These are phyloP conservation scores for Ptiloglossa arizonensis DNA, from an alignment of 1,140 invertebrate species.

Conservation along the genomic window DNA sequence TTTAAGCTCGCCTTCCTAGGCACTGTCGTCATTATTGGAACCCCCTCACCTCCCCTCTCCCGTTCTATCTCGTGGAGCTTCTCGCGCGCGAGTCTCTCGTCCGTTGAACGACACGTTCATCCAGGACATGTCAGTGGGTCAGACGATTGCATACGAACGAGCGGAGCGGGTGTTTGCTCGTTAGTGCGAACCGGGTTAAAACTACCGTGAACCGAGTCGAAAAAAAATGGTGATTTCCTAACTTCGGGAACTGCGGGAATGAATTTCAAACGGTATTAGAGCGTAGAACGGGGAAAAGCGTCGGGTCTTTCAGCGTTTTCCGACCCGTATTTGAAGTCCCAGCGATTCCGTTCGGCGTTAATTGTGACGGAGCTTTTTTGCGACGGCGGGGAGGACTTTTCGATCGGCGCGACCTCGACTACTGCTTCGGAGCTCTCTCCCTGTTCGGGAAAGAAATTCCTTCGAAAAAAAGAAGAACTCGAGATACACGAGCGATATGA, in stretches of 20 bases:
- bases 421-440: too few relatives aligned
- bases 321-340: conserved; percentile 34
- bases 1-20: conserved; percentile 66
- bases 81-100: conserved; percentile 48
- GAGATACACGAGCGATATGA: too few relatives aligned
- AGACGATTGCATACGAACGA: conserved; percentile 76
- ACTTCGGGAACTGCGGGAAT: conserved; percentile 30
- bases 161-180: conserved; percentile 70
- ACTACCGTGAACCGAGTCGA: conserved; percentile 54
- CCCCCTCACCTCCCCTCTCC: conserved; percentile 7
- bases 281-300: conserved; percentile 16
- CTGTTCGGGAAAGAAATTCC: background rate
- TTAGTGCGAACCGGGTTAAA: conserved; percentile 66
- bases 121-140: conserved; percentile 71
- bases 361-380: conserved; percentile 44
- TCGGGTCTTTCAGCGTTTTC: conserved; percentile 35
- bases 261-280: conserved; percentile 51
- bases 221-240: conserved; percentile 50
- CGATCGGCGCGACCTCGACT: conserved; percentile 2
- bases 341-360: conserved; percentile 28
- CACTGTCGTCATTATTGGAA: conserved; percentile 67
- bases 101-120: conserved; percentile 53
- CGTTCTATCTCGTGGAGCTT: too few relatives aligned
- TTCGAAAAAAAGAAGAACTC: too few relatives aligned
- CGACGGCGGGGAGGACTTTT: background rate